Evolutionary conservation across 2,113 vertebrate genomes (phyloP).

Genomic region (Symphodus melops): DNA sequence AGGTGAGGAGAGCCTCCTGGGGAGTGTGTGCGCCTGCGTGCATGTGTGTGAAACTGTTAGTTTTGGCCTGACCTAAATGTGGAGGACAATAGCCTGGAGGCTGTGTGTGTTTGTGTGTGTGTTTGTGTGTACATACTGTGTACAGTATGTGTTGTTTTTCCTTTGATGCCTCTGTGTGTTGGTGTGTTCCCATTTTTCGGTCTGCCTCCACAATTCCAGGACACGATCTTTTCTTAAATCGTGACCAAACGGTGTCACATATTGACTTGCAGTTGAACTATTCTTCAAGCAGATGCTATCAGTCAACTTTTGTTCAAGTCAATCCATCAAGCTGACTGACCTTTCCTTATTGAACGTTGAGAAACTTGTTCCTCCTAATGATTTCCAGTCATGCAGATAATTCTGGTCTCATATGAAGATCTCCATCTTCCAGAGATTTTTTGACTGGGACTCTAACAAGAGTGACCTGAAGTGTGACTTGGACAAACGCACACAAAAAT

Average conservation of each 20-base stretch:
- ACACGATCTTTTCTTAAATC: neutral
- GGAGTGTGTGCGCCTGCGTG: slow-evolving; percentile 54
- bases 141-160: slow-evolving; percentile 41
- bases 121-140: slow-evolving; percentile 35
- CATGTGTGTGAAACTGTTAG: slow-evolving; percentile 63
- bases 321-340: neutral
- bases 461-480: too few species aligned
- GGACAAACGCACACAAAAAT: too few species aligned
- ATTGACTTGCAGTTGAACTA: slow-evolving; percentile 15
- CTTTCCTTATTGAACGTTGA: neutral
- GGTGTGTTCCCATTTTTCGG: slow-evolving; percentile 31
- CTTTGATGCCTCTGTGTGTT: slow-evolving; percentile 52
- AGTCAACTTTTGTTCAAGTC: neutral
- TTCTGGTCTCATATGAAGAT: neutral
- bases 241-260: slow-evolving; percentile 18
- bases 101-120: slow-evolving; percentile 54
- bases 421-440: too few species aligned
- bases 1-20: slow-evolving; percentile 77
- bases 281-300: neutral
- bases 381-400: neutral
- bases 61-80: slow-evolving; percentile 78
- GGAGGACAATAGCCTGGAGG: slow-evolving; percentile 78
- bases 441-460: too few species aligned
- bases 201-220: slow-evolving; percentile 12
- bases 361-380: neutral